Conservation (phyloP, 2,113 vertebrate species). For the Oncorhynchus gorbuscha region DNA sequence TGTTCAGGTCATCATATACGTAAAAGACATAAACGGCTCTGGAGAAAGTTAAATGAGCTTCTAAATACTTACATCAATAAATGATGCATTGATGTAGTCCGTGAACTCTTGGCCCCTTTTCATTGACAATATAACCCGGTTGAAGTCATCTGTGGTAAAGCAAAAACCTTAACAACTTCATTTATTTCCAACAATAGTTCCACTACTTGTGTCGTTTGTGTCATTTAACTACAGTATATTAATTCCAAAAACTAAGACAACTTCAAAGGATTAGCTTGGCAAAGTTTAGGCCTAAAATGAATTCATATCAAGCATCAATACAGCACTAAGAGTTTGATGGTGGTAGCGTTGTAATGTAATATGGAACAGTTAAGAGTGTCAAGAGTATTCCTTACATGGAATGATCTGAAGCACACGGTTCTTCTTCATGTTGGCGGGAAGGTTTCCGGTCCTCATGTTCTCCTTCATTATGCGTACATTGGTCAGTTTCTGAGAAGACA, state of each 20-base stretch:
- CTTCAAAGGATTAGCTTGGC: constrained; percentile 24
- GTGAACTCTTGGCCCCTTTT: constrained; percentile 95
- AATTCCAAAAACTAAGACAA: constrained; percentile 42
- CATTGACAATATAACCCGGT: constrained; percentile 96
- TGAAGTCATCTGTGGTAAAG: constrained; percentile 86
- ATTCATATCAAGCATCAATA: constrained; percentile 46
- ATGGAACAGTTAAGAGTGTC: constrained; percentile 39
- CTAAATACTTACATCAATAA: constrained; percentile 88
- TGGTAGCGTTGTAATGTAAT: constrained; percentile 60
- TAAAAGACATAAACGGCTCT: constrained; percentile 22
- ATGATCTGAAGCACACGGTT: constrained; percentile 98
- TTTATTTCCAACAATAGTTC: background rate
- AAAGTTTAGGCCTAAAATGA: no score
- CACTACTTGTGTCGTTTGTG: no score
- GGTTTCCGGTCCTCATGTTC: constrained; percentile 95
- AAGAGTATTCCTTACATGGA: constrained; percentile 82
- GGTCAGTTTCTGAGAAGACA: constrained; percentile 85
- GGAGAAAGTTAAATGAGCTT: background rate
- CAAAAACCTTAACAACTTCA: background rate
- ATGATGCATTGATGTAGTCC: constrained; percentile 97
- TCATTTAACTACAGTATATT: background rate
- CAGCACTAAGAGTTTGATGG: constrained; percentile 57
- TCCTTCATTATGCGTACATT: constrained; percentile 98
- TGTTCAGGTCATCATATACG: constrained; percentile 52
- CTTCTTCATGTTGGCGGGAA: constrained; percentile 98